These are phyloP conservation scores for Asarcornis scutulata DNA, from an alignment of 2,113 vertebrate genomes.

Conservation along the genomic window DNA sequence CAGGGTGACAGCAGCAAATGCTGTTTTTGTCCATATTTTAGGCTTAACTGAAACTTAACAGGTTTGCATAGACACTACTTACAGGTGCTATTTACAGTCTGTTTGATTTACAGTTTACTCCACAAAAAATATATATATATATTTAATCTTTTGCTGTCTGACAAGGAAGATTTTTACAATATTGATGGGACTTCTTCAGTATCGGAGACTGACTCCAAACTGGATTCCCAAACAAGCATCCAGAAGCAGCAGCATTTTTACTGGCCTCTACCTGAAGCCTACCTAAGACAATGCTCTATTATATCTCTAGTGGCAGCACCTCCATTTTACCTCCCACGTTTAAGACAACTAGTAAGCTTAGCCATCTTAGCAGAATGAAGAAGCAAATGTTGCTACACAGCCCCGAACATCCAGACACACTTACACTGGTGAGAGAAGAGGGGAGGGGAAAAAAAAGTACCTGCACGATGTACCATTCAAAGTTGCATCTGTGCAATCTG, in stretches of 20 bases:
- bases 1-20: neutral
- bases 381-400: neutral
- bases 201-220: neutral
- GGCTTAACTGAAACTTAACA: no score
- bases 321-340: neutral
- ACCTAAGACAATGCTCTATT: neutral
- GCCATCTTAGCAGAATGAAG: neutral
- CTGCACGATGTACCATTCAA: conserved; percentile 58
- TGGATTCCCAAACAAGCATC: neutral
- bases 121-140: no score
- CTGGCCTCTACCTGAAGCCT: neutral
- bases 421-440: neutral
- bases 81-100: neutral
- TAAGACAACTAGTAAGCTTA: neutral
- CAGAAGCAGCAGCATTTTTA: neutral
- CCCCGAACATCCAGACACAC: neutral
- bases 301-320: neutral
- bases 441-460: neutral
- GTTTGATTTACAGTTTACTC: neutral
- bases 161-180: neutral
- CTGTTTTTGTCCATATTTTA: neutral
- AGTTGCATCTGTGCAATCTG: conserved; percentile 33
- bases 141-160: neutral
- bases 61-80: neutral
- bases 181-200: neutral